Conservation (phyloP, 1,140 invertebrate genomes). For the Hyles vespertilio region DNA sequence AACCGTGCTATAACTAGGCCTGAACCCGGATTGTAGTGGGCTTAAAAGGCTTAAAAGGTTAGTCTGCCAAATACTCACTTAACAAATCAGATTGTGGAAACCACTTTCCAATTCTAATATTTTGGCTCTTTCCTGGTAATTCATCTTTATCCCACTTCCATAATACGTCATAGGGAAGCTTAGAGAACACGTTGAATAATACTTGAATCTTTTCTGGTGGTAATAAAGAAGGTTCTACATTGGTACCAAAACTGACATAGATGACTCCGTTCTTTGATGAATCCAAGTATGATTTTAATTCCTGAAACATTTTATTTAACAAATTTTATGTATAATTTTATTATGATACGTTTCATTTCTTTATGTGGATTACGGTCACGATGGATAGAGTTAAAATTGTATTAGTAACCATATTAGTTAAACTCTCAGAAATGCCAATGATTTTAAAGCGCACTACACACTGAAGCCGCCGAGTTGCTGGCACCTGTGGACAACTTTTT, state of each 20-base stretch:
- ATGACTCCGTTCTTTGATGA: conserved; percentile 76
- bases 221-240: conserved; percentile 62
- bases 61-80: conserved; percentile 28
- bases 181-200: conserved; percentile 63
- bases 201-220: conserved; percentile 44
- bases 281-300: conserved; percentile 75
- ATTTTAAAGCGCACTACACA: no score
- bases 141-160: conserved; percentile 71
- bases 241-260: conserved; percentile 79
- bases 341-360: no score
- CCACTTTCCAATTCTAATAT: conserved; percentile 74
- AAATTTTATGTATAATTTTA: no score
- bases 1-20: no score
- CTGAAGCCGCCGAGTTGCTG: no score
- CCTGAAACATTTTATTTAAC: conserved; percentile 38
- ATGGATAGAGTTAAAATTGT: no score
- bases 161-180: conserved; percentile 62
- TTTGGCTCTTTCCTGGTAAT: conserved; percentile 50
- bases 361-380: no score
- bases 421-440: no score
- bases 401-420: no score
- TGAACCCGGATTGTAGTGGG: no score
- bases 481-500: no score
- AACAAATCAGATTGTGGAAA: conserved; percentile 70
- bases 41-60: no score